A percentile compares a stretch with the other conserved stretches of the same genome.
Evolutionary conservation across 2,797 vertebrate species (phyloP).

Genomic region (Danio choprae): DNA sequence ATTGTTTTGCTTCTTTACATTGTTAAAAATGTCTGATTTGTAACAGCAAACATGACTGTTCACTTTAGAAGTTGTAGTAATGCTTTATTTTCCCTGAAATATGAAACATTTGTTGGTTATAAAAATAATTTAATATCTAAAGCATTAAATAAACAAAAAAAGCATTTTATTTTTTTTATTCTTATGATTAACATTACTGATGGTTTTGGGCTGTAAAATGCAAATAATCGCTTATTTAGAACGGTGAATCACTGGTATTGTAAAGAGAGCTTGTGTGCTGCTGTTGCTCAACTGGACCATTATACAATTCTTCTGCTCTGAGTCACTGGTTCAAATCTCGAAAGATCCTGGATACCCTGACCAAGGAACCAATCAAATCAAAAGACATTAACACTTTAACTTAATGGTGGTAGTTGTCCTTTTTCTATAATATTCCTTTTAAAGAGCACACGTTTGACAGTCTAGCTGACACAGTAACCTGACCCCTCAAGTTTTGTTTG

Average conservation of each 20-base stretch:
- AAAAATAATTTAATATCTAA: background rate
- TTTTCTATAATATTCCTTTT: background rate
- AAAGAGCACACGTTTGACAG: slow-evolving; percentile 21
- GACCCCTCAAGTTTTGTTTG: background rate
- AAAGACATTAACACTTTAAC: background rate
- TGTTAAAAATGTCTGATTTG: too few species aligned
- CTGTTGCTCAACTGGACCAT: background rate
- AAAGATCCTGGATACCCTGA: background rate
- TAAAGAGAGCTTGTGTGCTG: slow-evolving; percentile 1
- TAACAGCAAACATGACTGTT: too few species aligned
- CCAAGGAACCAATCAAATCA: background rate
- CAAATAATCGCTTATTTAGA: background rate
- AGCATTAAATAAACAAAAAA: background rate
- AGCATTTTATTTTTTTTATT: too few species aligned
- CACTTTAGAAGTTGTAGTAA: too few species aligned
- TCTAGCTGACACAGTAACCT: background rate
- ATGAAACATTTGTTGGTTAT: too few species aligned
- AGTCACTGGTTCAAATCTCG: slow-evolving; percentile 48
- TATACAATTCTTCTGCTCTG: slow-evolving; percentile 36
- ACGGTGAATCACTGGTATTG: background rate
- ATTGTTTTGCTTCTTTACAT: too few species aligned
- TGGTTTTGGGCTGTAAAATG: background rate
- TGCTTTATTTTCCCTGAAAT: too few species aligned
- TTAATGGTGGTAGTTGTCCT: background rate
- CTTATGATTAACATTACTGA: background rate